phyloP scores from a whole-genome alignment of 2,113 vertebrate genomes.

The Rana temporaria region DNA sequence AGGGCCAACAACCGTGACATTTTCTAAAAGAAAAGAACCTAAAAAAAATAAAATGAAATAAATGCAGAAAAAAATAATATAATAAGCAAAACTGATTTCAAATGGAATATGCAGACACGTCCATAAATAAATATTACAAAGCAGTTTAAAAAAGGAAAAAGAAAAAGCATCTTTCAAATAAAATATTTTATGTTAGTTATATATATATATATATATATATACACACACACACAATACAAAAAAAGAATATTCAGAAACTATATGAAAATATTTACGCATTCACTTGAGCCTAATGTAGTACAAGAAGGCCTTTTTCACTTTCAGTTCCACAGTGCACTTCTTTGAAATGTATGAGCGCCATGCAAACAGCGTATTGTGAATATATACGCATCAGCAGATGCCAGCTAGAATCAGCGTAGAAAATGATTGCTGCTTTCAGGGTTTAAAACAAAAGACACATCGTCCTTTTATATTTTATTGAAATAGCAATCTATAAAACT shows the following conservation, averaged over 20 bases:
- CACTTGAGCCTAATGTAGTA: background rate
- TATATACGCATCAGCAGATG: background rate
- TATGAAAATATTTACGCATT: background rate
- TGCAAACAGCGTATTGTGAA: background rate
- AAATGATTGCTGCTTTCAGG: background rate
- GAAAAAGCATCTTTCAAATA: background rate
- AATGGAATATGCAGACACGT: too few species aligned
- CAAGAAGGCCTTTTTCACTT: background rate
- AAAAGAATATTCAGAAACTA: background rate
- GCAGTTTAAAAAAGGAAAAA: background rate
- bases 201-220: background rate
- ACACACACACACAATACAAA: too few species aligned
- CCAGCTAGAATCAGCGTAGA: background rate
- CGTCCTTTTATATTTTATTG: background rate
- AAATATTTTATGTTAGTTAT: background rate
- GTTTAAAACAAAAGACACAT: background rate
- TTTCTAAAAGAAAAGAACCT: too few species aligned
- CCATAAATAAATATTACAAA: too few species aligned
- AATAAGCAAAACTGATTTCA: too few species aligned
- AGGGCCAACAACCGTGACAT: too few species aligned
- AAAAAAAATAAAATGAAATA: too few species aligned
- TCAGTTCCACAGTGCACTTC: background rate
- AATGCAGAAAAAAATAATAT: too few species aligned
- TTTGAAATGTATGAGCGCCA: background rate
- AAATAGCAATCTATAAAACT: too few species aligned